A percentile compares a stretch with the other conserved stretches of the same genome.
Conservation (phyloP, 53 echinoderm and acorn worm genomes). For the Patiria pectinifera region DNA sequence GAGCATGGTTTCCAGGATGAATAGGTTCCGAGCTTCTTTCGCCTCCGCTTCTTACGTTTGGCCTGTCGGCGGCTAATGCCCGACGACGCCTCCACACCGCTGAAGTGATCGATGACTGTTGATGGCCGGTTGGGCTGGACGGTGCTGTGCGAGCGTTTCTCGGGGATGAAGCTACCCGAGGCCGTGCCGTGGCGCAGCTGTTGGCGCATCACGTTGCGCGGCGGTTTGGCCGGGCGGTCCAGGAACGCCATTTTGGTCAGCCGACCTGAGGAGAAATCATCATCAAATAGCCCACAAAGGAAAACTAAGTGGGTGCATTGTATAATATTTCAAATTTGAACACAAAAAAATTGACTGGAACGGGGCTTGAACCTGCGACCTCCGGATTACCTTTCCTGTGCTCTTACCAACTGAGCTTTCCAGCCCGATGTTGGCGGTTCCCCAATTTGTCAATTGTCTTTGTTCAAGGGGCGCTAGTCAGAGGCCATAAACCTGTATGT, state of each 20-base stretch:
- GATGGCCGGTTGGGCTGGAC: slow-evolving; percentile 57
- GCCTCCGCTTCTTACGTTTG: slow-evolving; percentile 5
- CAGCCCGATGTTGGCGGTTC: too few relatives aligned
- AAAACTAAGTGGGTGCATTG: too few relatives aligned
- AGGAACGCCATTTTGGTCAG: slow-evolving; percentile 88
- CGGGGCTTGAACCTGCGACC: too few relatives aligned
- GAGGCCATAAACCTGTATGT: too few relatives aligned
- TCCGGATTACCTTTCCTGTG: too few relatives aligned
- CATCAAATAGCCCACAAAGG: too few relatives aligned
- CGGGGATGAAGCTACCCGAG: slow-evolving; percentile 30
- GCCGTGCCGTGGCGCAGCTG: slow-evolving; percentile 84
- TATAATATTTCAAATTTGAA: too few relatives aligned
- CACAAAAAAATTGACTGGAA: too few relatives aligned
- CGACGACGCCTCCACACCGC: slow-evolving; percentile 17
- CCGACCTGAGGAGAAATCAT: slow-evolving; percentile 60
- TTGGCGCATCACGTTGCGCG: slow-evolving; percentile 81
- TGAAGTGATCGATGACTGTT: background rate
- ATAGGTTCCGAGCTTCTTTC: background rate
- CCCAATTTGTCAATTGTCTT: too few relatives aligned
- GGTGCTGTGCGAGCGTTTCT: slow-evolving; percentile 57
- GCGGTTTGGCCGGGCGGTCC: slow-evolving; percentile 87
- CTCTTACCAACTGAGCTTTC: too few relatives aligned
- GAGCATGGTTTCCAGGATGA: slow-evolving; percentile 23
- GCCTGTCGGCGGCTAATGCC: background rate
- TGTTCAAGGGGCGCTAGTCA: too few relatives aligned